Evolutionary conservation across 2,113 vertebrate species (phyloP).

Genomic region (Scytalopus superciliaris): DNA sequence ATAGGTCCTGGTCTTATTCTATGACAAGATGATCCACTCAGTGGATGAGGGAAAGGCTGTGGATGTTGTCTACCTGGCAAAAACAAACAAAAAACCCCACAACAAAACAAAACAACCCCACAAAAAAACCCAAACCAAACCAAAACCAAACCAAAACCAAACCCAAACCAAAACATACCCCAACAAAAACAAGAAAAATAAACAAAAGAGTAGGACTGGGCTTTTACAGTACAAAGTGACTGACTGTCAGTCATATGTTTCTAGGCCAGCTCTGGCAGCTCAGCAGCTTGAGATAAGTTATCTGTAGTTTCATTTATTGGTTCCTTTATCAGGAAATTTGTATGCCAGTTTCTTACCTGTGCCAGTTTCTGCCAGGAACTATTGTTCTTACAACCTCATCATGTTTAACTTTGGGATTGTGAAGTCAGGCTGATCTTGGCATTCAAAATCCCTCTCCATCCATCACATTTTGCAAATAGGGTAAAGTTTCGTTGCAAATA

Average conservation of each 20-base stretch:
- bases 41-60: background rate
- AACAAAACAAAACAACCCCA: background rate
- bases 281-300: background rate
- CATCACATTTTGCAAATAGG: background rate
- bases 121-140: no score
- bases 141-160: no score
- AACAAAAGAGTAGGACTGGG: background rate
- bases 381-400: background rate
- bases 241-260: background rate
- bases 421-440: background rate
- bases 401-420: background rate
- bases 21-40: background rate
- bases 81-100: background rate
- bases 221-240: background rate
- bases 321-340: background rate
- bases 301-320: background rate
- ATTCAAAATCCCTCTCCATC: background rate
- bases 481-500: background rate
- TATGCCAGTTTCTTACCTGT: background rate
- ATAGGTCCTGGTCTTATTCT: background rate
- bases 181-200: no score
- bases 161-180: no score
- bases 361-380: background rate
- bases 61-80: background rate
- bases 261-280: background rate